Evolutionary conservation across 2,113 vertebrate species (phyloP), one percentile per base, ranked within the genome.

Genomic region (Callocephalon fimbriatum): DNA sequence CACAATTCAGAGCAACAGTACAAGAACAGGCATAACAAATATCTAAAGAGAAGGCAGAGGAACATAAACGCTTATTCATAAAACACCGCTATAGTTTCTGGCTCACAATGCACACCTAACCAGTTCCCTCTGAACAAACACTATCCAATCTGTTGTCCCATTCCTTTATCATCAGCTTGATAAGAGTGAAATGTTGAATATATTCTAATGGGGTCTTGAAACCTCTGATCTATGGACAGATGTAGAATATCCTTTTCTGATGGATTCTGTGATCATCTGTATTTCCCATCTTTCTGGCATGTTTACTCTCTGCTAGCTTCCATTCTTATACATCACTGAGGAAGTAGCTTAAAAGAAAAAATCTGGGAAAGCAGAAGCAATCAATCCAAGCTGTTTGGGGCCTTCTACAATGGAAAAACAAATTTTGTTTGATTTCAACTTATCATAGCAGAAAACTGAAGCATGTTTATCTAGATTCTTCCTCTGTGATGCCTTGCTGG

Each of bases 391-490:
- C 76, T 94, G 66, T 80, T 54, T 68, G 83, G 53, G 45, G 63
- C 27, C 58, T 72, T 70, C 73, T 81, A 58, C 62, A 89, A 47
- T 56, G 68, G 84, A 81, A 97, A 97, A 95, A 50, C 65, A 95
- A 95, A 91, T 81, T 92, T 56, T 88, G 59, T 80, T 95, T 93
- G 47, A 63, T 92, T 96, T 89, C 77, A 90, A 81, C 72, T 86
- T 82, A 90, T 18, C n/a, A 31, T 90, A 95, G 87, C 59, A 94
- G 84, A 93, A 94, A 73, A 86, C 56, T 42, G 67, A 90, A 91
- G 67, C n/a, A 93, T 19, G 37, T 76, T 76, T 72, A 58, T 88
- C 38, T 37, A 83, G 53, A 58, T 80, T 87, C 40, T 70, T 47
- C 40, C 67, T 95, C 72, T 88, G 66, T 79, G 71, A 79, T 71